Evolutionary conservation across 2,888 invertebrate genomes (phyloP), one percentile per base, ranked within the genome.

Genomic region (Dicroscelio sp.): DNA sequence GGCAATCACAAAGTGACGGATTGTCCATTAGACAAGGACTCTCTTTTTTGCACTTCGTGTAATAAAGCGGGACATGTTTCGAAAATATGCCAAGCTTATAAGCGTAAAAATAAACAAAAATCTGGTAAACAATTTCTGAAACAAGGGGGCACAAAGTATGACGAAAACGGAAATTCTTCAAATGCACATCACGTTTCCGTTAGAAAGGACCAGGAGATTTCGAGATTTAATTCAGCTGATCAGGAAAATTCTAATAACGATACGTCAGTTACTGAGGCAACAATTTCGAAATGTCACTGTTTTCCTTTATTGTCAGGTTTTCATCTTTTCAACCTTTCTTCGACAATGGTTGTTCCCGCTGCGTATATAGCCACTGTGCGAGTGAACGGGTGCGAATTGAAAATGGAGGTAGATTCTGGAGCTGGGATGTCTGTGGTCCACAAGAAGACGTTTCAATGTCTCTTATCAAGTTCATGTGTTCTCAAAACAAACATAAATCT

Each of bases 391-490:
- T n/a, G 33, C 5, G 20, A n/a, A 0, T 2, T 69, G 12, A 33
- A 6, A 10, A 82, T 82, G 60, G 71, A 71, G 23, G 60, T 82
- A 17, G 82, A 82, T 71, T 71, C 82, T 0, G 71, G 60, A 58
- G 43, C 71, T 12, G 82, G 27, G 17, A 31, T 71, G 12, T 25
- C 71, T 6, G 82, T 83, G 6, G n/a, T n/a, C n/a, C n/a, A n/a
- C n/a, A n/a, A n/a, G n/a, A n/a, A n/a, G n/a, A n/a, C n/a, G n/a
- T n/a, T n/a, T n/a, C n/a, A n/a, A n/a, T n/a, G n/a, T n/a, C n/a
- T n/a, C n/a, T n/a, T n/a, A n/a, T n/a, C n/a, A n/a, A n/a, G n/a
- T n/a, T n/a, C n/a, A n/a, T n/a, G n/a, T n/a, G n/a, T n/a, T n/a
- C n/a, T n/a, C n/a, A n/a, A n/a, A n/a, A n/a, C n/a, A n/a, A n/a